A percentile compares a stretch with the other conserved stretches of the same genome.
Conservation (phyloP, 1,140 invertebrate genomes). For the Danaus melanippus region DNA sequence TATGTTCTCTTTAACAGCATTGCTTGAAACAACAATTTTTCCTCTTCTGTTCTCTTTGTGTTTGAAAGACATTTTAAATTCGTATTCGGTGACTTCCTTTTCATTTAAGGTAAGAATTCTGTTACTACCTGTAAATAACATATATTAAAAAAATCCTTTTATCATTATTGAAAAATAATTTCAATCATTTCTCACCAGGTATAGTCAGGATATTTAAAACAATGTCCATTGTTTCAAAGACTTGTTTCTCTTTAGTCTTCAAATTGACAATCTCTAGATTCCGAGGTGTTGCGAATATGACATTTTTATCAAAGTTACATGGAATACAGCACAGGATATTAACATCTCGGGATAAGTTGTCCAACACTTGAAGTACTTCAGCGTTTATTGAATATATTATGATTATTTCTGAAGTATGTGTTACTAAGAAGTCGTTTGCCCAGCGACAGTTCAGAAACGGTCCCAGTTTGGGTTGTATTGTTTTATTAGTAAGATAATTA, state of each 20-base stretch:
- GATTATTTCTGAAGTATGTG: constrained; percentile 48
- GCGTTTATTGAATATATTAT: constrained; percentile 38
- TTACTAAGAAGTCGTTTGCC: constrained; percentile 43
- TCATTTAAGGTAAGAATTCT: constrained; percentile 50
- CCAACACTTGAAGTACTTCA: constrained; percentile 29
- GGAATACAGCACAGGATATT: constrained; percentile 45
- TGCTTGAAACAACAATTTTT: constrained; percentile 32
- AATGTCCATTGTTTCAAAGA: constrained; percentile 37
- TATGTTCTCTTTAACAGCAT: constrained; percentile 38
- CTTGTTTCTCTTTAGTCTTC: constrained; percentile 37
- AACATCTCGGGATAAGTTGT: constrained; percentile 38
- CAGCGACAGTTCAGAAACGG: constrained; percentile 50
- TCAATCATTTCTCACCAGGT: constrained; percentile 32
- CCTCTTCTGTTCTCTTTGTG: constrained; percentile 27
- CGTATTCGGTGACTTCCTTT: constrained; percentile 42
- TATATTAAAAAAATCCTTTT: constrained; percentile 2
- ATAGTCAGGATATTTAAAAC: constrained; percentile 46
- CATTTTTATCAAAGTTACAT: constrained; percentile 44
- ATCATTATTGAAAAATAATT: no score
- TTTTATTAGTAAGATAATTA: constrained; percentile 36
- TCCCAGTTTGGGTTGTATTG: constrained; percentile 35
- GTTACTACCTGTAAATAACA: constrained; percentile 37
- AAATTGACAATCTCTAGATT: constrained; percentile 43
- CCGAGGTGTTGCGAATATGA: constrained; percentile 34
- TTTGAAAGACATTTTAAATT: constrained; percentile 25